Base-by-base conservation (phyloP, 2,888 invertebrate genomes). In the Epistrophe eligans region DNA sequence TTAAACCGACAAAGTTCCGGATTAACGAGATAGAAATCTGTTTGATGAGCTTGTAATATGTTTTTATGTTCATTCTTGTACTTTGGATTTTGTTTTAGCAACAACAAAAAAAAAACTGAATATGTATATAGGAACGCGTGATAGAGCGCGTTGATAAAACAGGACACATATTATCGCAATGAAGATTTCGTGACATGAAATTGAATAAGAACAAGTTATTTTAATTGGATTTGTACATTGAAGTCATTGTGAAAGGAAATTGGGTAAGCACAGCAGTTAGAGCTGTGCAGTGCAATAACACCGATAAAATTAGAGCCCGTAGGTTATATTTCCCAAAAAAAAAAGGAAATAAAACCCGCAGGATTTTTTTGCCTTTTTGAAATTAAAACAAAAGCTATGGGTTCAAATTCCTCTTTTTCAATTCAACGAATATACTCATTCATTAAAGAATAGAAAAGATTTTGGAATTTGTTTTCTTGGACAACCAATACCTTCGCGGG, bases 11-110 rank as follows among this genome's bases (percentile, higher is more conserved):
- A 40, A 28, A 70, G 70, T 70, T 70, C 24, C 28, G n/a, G 52
- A 70, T 70, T 70, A 70, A 70, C 70, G 74, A 80, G 84, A 84
- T 84, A 84, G 72, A 77, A 84, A 84, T 84, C 84, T 80, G 80
- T 77, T 84, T 67, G 76, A 77, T 66, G 72, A 80, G 80, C 84
- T 84, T 77, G 67, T 77, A 77, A 84, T 70, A 70, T 70, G 70
- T 55, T 70, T 70, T 70, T 70, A 70, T 70, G 52, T 70, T 55
- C n/a, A 28, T 43, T 70, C n/a, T 55, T 55, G n/a, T 55, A 17
- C 11, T 70, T 55, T 9, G 48, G 38, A 32, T 52, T 70, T 62
- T 43, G 43, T 32, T 28, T 67, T 55, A 24, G 19, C 19, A 40
- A 24, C 13, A 19, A 10, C 24, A 58, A 40, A 38, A 62, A 19